Conservation (phyloP, 2,113 vertebrate species). For the Lanius ludovicianus region DNA sequence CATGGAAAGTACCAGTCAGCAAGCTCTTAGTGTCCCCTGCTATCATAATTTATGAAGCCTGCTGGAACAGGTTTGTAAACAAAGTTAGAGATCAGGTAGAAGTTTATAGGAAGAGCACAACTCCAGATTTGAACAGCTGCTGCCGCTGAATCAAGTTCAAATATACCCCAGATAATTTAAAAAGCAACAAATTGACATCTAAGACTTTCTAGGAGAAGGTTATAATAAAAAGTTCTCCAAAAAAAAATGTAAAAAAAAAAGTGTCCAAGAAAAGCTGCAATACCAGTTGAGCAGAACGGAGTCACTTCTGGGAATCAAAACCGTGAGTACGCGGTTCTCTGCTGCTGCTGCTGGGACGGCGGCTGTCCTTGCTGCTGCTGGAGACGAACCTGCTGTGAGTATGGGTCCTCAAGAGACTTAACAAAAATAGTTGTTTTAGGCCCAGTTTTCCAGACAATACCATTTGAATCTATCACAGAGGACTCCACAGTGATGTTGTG, state of each 20-base stretch:
- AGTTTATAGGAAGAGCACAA: neutral
- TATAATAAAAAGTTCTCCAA: neutral
- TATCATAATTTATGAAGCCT: neutral
- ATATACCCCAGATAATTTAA: neutral
- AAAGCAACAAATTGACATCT: neutral
- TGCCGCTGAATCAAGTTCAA: neutral
- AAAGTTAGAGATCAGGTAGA: neutral
- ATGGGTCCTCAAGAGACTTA: conserved; percentile 93
- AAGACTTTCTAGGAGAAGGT: neutral
- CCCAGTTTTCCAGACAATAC: conserved; percentile 92
- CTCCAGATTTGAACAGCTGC: neutral
- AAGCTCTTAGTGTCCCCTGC: neutral
- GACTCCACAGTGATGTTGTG: conserved; percentile 94
- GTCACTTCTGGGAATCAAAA: conserved; percentile 51
- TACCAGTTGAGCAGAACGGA: rapidly evolving
- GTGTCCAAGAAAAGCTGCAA: neutral
- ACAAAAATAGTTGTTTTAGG: conserved; percentile 89
- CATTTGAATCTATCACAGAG: conserved; percentile 90
- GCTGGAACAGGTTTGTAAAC: neutral
- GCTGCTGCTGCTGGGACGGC: conserved; percentile 73
- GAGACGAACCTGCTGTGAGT: conserved; percentile 91
- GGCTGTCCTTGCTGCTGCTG: conserved; percentile 83
- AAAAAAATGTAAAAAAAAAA: neutral
- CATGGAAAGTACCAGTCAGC: neutral
- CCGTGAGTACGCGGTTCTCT: conserved; percentile 73